Conservation (phyloP, 2,888 invertebrate species). For the Drosophila engyochracea region DNA sequence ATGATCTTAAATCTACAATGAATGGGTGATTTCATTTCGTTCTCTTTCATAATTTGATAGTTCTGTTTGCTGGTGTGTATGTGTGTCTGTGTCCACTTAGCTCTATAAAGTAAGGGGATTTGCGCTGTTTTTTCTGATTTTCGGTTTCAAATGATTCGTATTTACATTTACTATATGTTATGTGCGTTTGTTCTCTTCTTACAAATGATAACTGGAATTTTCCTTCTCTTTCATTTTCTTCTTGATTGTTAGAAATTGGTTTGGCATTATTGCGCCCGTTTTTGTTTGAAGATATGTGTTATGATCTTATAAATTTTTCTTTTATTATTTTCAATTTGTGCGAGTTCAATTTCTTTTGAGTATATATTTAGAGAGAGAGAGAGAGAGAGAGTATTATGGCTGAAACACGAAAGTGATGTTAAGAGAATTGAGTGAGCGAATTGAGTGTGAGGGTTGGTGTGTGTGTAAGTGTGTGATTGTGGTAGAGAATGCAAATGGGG, state of each 20-base stretch:
- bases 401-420: slow-evolving; percentile 47
- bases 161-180: slow-evolving; percentile 48
- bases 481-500: slow-evolving; percentile 46
- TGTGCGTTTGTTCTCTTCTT: slow-evolving; percentile 43
- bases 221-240: neutral
- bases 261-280: slow-evolving; percentile 26
- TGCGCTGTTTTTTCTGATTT: slow-evolving; percentile 46
- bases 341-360: slow-evolving; percentile 49
- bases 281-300: slow-evolving; percentile 72
- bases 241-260: slow-evolving; percentile 63
- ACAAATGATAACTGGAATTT: slow-evolving; percentile 54
- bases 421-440: slow-evolving; percentile 36
- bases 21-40: slow-evolving; percentile 24
- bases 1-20: slow-evolving; percentile 39
- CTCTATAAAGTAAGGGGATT: slow-evolving; percentile 78
- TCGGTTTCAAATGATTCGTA: slow-evolving; percentile 40
- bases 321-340: slow-evolving; percentile 60
- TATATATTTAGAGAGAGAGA: slow-evolving; percentile 33
- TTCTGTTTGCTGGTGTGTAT: slow-evolving; percentile 13
- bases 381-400: slow-evolving; percentile 35
- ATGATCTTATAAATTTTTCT: slow-evolving; percentile 65
- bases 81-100: slow-evolving; percentile 61
- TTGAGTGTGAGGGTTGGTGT: slow-evolving; percentile 14
- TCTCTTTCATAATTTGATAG: slow-evolving; percentile 23
- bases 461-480: slow-evolving; percentile 31